Evolutionary conservation across 1,140 invertebrate genomes (phyloP), one percentile per base, ranked within the genome.

Genomic region (Drosophila lowei): DNA sequence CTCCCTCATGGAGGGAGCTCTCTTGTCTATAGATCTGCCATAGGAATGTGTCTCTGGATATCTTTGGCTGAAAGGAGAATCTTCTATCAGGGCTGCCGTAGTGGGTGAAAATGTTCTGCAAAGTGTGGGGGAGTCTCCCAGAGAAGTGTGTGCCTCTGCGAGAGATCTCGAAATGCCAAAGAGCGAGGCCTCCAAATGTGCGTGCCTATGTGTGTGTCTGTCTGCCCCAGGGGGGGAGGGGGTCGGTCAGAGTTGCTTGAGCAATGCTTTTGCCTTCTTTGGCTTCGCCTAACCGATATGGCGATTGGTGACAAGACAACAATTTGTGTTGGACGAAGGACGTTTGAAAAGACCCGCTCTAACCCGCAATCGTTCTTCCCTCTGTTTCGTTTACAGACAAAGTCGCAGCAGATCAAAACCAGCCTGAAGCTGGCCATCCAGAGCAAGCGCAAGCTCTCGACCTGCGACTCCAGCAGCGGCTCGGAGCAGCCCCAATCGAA

Each of bases 371-470:
- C 72, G 49, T 11, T 46, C 3, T 64, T 16, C 50, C 9, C 43
- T 48, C 73, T 6, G 30, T 11, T 46, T 77, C 90, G 88, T 21
- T 62, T 59, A 21, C 95, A 96, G 92, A 97, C 96, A 47, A 95
- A 96, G 89, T 97, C 97, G 79, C 96, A 97, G 90, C 94, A 98
- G 61, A 98, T 98, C 92, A 98, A 98, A 93, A 97, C 93, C 92
- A 96, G 94, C 77, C 93, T 98, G 77, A 98, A 98, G 92, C 92
- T 97, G 72, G 97, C 96, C 70, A 95, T 98, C 79, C 96, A 98
- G 92, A 96, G 95, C 54, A 97, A 97, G 91, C 94, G 97, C 75
- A 95, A 95, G 92, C 93, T 94, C 83, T 94, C 94, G 42, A 93
- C 94, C 59, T 94, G 94, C 91, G 93, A 94, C 70, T 90, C 84